phyloP scores from a whole-genome alignment of 2,797 vertebrate genomes.

The Pelochelys cantorii region DNA sequence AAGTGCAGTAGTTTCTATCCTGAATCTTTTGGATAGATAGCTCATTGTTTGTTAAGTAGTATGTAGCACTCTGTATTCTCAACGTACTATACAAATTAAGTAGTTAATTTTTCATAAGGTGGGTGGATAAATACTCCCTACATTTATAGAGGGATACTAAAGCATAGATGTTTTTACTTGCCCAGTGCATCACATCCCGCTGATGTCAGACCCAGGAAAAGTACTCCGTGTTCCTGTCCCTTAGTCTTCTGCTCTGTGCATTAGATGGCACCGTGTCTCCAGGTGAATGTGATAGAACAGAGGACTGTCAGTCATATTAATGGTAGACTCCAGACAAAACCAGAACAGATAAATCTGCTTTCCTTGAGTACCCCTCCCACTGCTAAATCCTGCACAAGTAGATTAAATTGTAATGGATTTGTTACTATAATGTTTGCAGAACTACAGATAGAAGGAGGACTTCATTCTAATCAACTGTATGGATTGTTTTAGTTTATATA shows the following conservation, averaged over 20 bases:
- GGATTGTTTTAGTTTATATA: background rate
- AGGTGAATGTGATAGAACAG: too few species aligned
- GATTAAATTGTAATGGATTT: constrained; percentile 40
- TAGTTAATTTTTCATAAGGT: background rate
- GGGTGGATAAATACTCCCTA: background rate
- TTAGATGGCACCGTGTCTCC: accelerated
- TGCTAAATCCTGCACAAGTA: constrained; percentile 2
- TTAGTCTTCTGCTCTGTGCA: background rate
- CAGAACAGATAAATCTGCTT: background rate
- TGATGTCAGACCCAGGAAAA: background rate
- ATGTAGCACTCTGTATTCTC: background rate
- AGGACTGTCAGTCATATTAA: accelerated
- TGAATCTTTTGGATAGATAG: accelerated
- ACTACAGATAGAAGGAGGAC: background rate
- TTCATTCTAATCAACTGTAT: background rate
- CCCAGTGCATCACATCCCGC: background rate
- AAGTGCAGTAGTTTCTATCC: accelerated
- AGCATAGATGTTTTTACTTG: background rate
- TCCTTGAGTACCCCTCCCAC: background rate
- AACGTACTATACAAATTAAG: background rate
- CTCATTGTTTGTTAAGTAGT: background rate
- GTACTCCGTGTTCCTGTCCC: accelerated
- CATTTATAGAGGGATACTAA: accelerated
- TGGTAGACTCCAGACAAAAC: background rate
- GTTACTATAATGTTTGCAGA: constrained; percentile 30